Evolutionary conservation across 2,113 vertebrate species (phyloP).

Genomic region (Cavia porcellus): DNA sequence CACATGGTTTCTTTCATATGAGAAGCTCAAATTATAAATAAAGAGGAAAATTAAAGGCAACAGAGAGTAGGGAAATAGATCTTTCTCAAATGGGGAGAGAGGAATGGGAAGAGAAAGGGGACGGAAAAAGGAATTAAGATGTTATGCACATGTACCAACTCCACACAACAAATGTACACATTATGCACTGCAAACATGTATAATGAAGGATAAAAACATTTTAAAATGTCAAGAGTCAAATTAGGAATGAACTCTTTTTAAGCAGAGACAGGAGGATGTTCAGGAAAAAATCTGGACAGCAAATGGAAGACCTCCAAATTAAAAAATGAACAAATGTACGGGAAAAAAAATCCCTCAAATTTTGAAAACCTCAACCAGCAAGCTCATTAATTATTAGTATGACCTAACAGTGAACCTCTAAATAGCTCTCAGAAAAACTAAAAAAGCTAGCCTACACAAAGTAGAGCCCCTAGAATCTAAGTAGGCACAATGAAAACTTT

Average conservation of each 20-base stretch:
- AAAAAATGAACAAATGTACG: background rate
- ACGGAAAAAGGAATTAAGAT: background rate
- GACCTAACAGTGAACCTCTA: background rate
- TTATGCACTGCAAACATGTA: background rate
- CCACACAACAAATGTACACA: background rate
- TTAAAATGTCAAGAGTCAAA: background rate
- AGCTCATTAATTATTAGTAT: background rate
- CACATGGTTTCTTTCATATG: background rate
- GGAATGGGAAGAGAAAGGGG: background rate
- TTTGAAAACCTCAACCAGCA: background rate
- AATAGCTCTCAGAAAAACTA: background rate
- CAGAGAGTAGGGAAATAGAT: background rate
- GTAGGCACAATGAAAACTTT: background rate
- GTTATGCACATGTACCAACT: background rate
- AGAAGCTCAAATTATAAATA: background rate
- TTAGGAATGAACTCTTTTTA: background rate
- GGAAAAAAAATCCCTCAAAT: background rate
- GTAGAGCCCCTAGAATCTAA: background rate
- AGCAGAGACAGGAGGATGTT: background rate
- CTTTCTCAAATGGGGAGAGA: background rate
- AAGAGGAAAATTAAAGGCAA: background rate
- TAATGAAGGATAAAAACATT: background rate
- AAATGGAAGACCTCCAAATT: background rate
- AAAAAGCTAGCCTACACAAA: background rate
- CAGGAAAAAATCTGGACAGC: background rate